phyloP scores from a whole-genome alignment of 2,113 vertebrate genomes.

The Columba janthina region DNA sequence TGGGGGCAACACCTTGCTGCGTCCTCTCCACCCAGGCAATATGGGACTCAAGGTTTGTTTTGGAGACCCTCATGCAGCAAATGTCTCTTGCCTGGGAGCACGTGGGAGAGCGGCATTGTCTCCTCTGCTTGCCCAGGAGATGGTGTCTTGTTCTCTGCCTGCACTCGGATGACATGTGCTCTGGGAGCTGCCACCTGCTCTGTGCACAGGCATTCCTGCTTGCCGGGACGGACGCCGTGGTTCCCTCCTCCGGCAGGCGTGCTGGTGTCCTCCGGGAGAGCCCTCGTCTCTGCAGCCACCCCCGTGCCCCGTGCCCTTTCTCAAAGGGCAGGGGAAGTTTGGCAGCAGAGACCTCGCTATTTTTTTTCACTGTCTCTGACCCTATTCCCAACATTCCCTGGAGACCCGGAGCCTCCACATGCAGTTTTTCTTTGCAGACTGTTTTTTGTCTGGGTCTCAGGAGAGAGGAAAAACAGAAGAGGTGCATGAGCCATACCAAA shows the following conservation, averaged over 20 bases:
- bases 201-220: not conserved
- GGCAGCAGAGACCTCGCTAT: not conserved
- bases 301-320: not conserved
- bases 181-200: not conserved
- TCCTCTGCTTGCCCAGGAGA: not conserved
- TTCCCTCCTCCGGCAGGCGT: not conserved
- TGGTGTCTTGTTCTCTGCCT: not conserved
- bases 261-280: not conserved
- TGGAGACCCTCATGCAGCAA: fast-evolving
- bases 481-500: not conserved
- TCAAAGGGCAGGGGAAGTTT: not conserved
- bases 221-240: fast-evolving
- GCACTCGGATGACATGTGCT: not conserved
- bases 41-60: fast-evolving
- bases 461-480: not conserved
- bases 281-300: not conserved
- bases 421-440: not conserved
- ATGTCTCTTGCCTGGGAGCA: not conserved
- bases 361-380: not conserved
- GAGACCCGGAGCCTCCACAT: not conserved
- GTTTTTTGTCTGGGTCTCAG: not conserved
- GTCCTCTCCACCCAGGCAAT: not conserved
- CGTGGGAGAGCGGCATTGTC: not conserved
- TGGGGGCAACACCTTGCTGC: fast-evolving
- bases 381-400: constrained; percentile 9